Conservation (phyloP, 1,140 invertebrate genomes). For the Bombus confusus region DNA sequence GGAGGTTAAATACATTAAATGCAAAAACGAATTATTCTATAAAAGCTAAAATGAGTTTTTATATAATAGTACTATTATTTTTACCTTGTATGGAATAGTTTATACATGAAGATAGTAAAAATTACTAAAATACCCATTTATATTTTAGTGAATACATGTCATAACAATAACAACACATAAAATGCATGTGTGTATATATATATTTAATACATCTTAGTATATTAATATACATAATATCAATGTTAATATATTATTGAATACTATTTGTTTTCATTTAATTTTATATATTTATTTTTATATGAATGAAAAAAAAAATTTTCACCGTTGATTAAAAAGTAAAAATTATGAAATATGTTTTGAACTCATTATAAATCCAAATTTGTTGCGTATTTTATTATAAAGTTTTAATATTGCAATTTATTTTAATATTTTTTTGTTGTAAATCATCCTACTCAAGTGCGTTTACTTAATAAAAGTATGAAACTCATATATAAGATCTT, state of each 20-base stretch:
- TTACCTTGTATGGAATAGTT: slow-evolving; percentile 4
- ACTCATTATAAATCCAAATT: neutral
- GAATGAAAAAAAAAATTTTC: neutral
- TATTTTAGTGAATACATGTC: neutral
- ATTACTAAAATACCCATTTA: slow-evolving; percentile 6
- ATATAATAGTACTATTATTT: neutral
- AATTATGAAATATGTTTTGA: neutral
- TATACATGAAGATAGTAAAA: slow-evolving; percentile 25
- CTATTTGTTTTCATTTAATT: neutral
- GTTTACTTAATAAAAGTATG: neutral
- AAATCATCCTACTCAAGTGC: neutral
- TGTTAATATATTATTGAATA: neutral
- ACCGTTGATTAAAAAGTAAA: neutral
- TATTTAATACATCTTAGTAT: neutral
- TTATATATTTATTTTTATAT: neutral
- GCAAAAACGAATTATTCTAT: neutral
- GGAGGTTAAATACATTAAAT: neutral
- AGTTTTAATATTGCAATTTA: neutral
- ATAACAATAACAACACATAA: slow-evolving; percentile 33
- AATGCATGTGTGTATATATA: neutral
- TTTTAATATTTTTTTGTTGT: neutral
- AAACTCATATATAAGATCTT: neutral
- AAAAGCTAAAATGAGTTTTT: neutral
- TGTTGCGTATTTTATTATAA: neutral
- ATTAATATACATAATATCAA: slow-evolving; percentile 3